Evolutionary conservation across 1,140 invertebrate species (phyloP), one percentile per base, ranked within the genome.

Genomic region (Drosophila teissieri): DNA sequence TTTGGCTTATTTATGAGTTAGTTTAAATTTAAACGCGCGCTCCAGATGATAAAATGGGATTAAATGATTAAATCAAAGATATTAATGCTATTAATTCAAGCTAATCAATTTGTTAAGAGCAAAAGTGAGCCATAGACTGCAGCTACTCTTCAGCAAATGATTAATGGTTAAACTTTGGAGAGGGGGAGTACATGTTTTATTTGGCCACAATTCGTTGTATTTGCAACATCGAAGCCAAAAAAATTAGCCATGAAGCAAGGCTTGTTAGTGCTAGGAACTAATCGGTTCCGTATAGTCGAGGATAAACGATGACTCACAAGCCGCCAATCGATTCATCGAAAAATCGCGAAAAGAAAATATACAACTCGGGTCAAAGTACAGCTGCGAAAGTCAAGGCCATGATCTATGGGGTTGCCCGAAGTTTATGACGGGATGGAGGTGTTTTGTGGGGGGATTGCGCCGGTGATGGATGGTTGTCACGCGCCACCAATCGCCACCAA

Each of bases 201-300:
- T 75, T 69, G 45, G 19, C 34, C 10, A 34, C 12, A 36, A 48
- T 42, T 17, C 4, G 17, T 22, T 54, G 54, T 54, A 49, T 80
- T 69, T 85, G 81, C 78, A 85, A 77, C 75, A 72, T 39, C 53
- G 53, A 60, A 40, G 46, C 37, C 22, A 52, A 68, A 63, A 44
- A 45, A 55, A 36, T 46, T 44, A 77, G 34, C 42, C 42, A 52
- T 76, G 54, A 65, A 51, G 44, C 54, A 64, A 74, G 65, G 83
- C 70, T 82, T 75, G 83, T 81, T 86, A 85, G 61, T 65, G 49
- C 75, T 53, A 70, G 57, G 65, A 77, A 56, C 76, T 73, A 83
- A 88, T 89, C 75, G 84, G 84, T 88, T 88, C 83, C 83, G 79
- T 55, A 45, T 60, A 42, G 58, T 72, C 84, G 88, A 88, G 83